Evolutionary conservation across 1,140 invertebrate genomes (phyloP).

Genomic region (Bombyx mandarina): DNA sequence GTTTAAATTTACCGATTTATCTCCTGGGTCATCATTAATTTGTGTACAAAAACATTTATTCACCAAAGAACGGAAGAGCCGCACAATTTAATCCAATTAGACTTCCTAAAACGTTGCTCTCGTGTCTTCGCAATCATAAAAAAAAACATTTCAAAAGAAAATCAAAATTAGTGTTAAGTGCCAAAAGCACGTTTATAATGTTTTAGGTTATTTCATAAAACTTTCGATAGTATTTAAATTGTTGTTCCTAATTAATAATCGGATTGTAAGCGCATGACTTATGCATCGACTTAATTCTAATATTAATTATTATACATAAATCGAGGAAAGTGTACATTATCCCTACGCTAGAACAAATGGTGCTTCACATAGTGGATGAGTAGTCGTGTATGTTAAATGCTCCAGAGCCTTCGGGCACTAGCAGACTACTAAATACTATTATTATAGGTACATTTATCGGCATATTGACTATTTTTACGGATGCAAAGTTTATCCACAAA

Average conservation of each 20-base stretch:
- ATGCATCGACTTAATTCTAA: conserved; percentile 56
- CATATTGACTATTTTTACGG: too few species aligned
- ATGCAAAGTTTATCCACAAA: too few species aligned
- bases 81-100: conserved; percentile 4
- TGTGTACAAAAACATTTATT: conserved; percentile 11
- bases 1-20: conserved; percentile 6
- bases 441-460: background rate
- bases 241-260: conserved; percentile 67
- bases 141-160: conserved; percentile 8
- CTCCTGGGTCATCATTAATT: background rate
- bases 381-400: conserved; percentile 8
- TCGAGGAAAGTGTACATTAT: conserved; percentile 64
- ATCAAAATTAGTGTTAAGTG: conserved; percentile 52
- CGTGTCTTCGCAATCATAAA: background rate
- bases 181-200: conserved; percentile 56
- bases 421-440: conserved; percentile 1
- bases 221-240: conserved; percentile 59
- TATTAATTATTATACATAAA: conserved; percentile 56
- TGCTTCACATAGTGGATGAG: conserved; percentile 65
- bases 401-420: background rate
- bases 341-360: conserved; percentile 70
- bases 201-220: conserved; percentile 55
- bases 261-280: conserved; percentile 45
- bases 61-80: conserved; percentile 50
- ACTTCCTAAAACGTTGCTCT: background rate